Evolutionary conservation across 2,113 vertebrate genomes (phyloP).

Genomic region (Ardeotis arabs): DNA sequence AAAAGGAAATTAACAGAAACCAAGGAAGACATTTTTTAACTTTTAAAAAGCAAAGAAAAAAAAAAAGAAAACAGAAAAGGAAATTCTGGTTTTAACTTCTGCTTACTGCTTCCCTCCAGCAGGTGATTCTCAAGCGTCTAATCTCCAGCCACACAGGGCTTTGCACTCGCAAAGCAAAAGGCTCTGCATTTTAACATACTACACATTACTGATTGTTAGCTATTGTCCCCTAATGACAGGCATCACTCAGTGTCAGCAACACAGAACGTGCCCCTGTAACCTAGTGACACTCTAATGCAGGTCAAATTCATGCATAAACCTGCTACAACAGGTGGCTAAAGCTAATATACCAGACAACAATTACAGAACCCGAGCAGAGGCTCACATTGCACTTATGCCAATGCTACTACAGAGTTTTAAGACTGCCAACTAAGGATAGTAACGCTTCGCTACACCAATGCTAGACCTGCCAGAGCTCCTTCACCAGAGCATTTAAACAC

Average conservation of each 20-base stretch:
- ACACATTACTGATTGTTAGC: not conserved
- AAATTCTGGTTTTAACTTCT: not conserved
- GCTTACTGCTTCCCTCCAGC: not conserved
- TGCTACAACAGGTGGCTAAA: not conserved
- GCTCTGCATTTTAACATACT: not conserved
- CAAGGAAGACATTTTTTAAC: rapidly evolving
- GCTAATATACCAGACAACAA: not conserved
- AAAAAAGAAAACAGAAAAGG: not conserved
- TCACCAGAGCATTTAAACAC: not conserved
- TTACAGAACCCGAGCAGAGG: not conserved
- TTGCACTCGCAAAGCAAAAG: not conserved
- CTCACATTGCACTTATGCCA: rapidly evolving
- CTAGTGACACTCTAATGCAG: not conserved
- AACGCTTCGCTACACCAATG: not conserved
- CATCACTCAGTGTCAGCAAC: not conserved
- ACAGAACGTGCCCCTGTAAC: not conserved
- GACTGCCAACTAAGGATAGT: not conserved
- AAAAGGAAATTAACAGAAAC: not conserved
- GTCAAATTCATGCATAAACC: not conserved
- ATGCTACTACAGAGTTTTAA: not conserved
- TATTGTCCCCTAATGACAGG: not conserved
- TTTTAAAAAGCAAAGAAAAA: not conserved
- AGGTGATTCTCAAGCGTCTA: not conserved
- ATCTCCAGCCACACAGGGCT: not conserved
- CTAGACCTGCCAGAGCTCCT: not conserved